phyloP scores from a whole-genome alignment of 2,113 vertebrate genomes.

The Indicator indicator region DNA sequence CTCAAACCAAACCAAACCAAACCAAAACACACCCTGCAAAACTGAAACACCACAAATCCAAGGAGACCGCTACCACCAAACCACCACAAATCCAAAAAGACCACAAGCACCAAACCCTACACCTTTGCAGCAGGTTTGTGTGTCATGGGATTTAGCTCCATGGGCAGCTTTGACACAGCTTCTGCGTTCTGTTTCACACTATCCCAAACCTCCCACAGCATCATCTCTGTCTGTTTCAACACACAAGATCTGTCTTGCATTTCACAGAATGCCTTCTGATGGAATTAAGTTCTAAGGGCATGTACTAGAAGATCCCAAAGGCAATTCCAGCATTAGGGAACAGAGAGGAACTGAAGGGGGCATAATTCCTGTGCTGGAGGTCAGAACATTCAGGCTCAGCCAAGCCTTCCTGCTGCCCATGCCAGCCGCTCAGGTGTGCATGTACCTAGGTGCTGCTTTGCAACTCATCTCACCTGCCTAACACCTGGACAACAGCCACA shows the following conservation, averaged over 20 bases:
- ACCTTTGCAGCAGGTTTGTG: not conserved
- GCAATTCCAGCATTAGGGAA: not conserved
- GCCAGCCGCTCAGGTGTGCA: not conserved
- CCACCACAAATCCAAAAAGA: not conserved
- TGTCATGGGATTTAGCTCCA: not conserved
- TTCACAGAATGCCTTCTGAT: not conserved
- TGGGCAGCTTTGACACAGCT: not conserved
- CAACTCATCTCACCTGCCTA: not conserved
- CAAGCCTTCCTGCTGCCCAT: not conserved
- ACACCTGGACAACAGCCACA: not conserved
- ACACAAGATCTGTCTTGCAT: not conserved
- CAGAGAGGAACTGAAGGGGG: not conserved
- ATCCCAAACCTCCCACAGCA: not conserved
- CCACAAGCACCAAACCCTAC: not conserved
- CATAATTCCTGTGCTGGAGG: not conserved
- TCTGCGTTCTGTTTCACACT: not conserved
- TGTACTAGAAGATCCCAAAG: not conserved
- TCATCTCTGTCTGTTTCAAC: not conserved
- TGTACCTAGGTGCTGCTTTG: not conserved
- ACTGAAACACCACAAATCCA: not conserved
- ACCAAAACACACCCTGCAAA: not conserved
- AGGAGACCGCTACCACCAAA: not conserved
- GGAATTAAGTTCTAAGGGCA: not conserved
- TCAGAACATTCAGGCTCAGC: not conserved
- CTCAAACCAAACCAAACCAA: not conserved